phyloP scores from a whole-genome alignment of 2,113 vertebrate genomes.

The Barbus barbus region DNA sequence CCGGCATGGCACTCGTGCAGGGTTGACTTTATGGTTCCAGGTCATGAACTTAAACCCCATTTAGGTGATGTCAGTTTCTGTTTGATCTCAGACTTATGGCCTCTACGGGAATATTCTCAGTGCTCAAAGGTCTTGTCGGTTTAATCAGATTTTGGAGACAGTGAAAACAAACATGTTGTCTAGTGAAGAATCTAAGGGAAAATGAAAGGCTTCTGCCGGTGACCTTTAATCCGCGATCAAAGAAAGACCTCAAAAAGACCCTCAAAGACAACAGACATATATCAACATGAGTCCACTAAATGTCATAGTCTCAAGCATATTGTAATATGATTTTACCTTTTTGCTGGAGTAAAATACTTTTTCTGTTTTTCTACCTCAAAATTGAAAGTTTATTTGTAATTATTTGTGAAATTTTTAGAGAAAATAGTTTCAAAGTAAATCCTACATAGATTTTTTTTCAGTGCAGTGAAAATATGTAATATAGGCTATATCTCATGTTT shows the following conservation, averaged over 20 bases:
- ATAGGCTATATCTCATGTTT: background rate
- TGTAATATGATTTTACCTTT: background rate
- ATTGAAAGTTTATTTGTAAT: background rate
- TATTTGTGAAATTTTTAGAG: background rate
- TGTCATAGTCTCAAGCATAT: background rate
- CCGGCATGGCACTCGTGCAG: background rate
- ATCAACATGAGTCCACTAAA: background rate
- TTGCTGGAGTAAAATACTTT: background rate
- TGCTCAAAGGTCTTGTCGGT: slow-evolving; percentile 24
- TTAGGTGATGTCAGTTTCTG: background rate
- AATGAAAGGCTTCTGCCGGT: slow-evolving; percentile 20
- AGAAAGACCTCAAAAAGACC: background rate
- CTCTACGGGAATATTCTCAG: background rate
- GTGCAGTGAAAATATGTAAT: too few species aligned
- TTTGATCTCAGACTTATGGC: slow-evolving; percentile 31
- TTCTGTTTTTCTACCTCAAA: background rate
- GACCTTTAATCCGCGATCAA: slow-evolving; percentile 33
- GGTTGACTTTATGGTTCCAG: background rate
- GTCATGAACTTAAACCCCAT: slow-evolving; percentile 9
- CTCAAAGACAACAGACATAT: background rate
- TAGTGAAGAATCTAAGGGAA: slow-evolving; percentile 1
- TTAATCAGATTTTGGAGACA: slow-evolving; percentile 30
- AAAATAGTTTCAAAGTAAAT: background rate
- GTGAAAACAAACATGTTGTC: slow-evolving; percentile 27
- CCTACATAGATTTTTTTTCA: background rate